Percentiles rank a stretch among this genome's conserved stretches.
These are phyloP conservation scores for Austrolebias charrua DNA, from an alignment of 2,797 vertebrate species.

Conservation along the genomic window DNA sequence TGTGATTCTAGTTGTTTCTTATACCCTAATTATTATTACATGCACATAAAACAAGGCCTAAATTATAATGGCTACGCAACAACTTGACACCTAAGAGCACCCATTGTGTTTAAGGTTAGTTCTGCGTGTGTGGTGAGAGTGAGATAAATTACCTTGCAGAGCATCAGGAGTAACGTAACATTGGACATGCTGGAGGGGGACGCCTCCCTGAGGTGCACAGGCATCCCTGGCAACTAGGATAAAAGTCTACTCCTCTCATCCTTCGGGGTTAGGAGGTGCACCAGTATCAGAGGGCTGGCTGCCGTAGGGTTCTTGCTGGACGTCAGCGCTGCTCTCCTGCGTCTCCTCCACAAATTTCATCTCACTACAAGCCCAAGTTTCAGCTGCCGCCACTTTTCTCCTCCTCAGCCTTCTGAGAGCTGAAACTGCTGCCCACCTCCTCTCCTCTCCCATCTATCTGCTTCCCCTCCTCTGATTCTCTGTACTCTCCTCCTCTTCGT, in stretches of 20 bases:
- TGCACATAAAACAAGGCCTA: conserved; percentile 37
- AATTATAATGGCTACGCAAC: conserved; percentile 21
- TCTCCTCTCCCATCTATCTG: conserved; percentile 45
- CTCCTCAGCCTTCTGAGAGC: conserved; percentile 55
- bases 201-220: conserved; percentile 62
- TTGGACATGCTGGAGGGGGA: conserved; percentile 82
- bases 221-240: conserved; percentile 73
- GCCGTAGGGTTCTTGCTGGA: conserved; percentile 46
- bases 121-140: conserved; percentile 13
- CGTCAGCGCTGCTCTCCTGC: conserved; percentile 59
- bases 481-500: conserved; percentile 26
- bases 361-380: conserved; percentile 72
- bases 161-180: conserved; percentile 93
- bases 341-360: conserved; percentile 75
- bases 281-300: conserved; percentile 58
- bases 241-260: conserved; percentile 76
- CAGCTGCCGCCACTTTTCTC: conserved; percentile 67
- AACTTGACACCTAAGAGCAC: conserved; percentile 8
- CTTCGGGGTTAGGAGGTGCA: conserved; percentile 57
- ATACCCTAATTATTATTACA: conserved; percentile 31
- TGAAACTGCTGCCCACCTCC: conserved; percentile 58
- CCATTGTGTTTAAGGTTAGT: no score
- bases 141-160: conserved; percentile 87
- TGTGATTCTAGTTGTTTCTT: conserved; percentile 5
- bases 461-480: conserved; percentile 47